Evolutionary conservation across 2,113 vertebrate genomes (phyloP).

Genomic region (Tachysurus vachellii): DNA sequence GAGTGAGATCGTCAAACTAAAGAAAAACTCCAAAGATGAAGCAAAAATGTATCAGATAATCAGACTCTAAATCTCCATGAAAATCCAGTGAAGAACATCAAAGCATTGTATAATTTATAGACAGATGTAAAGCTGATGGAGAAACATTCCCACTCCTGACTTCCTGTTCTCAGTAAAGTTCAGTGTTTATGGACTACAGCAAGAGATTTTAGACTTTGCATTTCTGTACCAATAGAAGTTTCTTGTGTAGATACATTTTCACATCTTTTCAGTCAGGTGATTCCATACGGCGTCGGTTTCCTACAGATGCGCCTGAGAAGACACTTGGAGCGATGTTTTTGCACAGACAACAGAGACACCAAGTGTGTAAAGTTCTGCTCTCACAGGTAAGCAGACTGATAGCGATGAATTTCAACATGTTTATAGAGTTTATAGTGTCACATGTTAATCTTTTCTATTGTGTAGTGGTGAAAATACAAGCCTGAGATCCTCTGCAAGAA

Average conservation of each 20-base stretch:
- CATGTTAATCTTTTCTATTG: constrained; percentile 1
- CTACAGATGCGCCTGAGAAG: constrained; percentile 59
- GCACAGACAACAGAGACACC: constrained; percentile 55
- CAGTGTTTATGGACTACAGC: neutral
- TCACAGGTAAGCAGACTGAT: neutral
- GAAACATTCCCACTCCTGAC: neutral
- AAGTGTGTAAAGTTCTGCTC: constrained; percentile 68
- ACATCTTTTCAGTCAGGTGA: constrained; percentile 63
- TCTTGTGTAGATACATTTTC: neutral
- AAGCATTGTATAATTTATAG: too few relatives aligned
- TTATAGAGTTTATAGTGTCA: neutral
- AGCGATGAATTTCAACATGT: neutral
- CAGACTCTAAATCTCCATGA: too few relatives aligned
- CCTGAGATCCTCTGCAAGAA: neutral
- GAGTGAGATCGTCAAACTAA: too few relatives aligned
- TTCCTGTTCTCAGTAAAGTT: neutral
- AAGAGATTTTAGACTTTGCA: neutral
- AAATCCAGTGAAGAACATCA: too few relatives aligned
- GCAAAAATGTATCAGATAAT: too few relatives aligned
- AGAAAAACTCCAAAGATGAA: too few relatives aligned
- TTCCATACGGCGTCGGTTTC: constrained; percentile 70
- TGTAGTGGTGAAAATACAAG: constrained; percentile 32
- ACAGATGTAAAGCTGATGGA: neutral
- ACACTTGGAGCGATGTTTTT: constrained; percentile 62
- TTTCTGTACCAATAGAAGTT: neutral